These are phyloP conservation scores for Drosophila fungiperda DNA, from an alignment of 2,888 invertebrate species.

Conservation along the genomic window DNA sequence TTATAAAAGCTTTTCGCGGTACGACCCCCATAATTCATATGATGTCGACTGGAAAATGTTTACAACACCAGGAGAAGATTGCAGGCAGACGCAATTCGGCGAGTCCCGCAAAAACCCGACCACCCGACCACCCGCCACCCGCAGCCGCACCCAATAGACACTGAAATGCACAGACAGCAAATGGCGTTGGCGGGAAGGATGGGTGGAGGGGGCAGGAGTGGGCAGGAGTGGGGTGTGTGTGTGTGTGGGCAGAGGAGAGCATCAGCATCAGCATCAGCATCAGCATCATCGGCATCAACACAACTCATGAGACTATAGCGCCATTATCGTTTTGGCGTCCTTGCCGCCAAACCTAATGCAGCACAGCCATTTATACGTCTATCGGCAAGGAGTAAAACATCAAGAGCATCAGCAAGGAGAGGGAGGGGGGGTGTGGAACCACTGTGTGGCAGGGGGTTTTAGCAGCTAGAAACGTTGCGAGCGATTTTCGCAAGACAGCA, in stretches of 20 bases:
- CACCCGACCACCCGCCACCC: constrained; percentile 1
- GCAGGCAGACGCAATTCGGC: constrained; percentile 47
- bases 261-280: background rate
- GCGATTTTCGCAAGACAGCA: constrained; percentile 79
- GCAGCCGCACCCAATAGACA: constrained; percentile 25
- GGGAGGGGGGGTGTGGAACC: background rate
- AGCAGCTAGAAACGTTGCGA: constrained; percentile 26
- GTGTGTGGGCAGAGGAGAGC: background rate
- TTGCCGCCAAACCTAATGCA: constrained; percentile 51
- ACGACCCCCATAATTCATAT: constrained; percentile 84
- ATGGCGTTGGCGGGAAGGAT: background rate
- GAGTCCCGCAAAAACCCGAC: constrained; percentile 4
- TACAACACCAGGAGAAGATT: constrained; percentile 76
- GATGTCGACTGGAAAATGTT: constrained; percentile 81
- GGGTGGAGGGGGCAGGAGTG: background rate
- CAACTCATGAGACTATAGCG: constrained; percentile 45
- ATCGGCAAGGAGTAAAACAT: constrained; percentile 63
- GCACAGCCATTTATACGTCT: constrained; percentile 67
- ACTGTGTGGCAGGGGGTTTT: background rate
- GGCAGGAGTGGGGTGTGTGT: background rate
- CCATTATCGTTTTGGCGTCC: constrained; percentile 63
- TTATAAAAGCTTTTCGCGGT: constrained; percentile 85
- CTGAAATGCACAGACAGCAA: constrained; percentile 19
- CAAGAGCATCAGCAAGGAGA: constrained; percentile 3
- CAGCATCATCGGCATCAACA: constrained; percentile 26